Base-by-base conservation (phyloP, 1,140 invertebrate genomes). In the Drosophila yakuba region DNA sequence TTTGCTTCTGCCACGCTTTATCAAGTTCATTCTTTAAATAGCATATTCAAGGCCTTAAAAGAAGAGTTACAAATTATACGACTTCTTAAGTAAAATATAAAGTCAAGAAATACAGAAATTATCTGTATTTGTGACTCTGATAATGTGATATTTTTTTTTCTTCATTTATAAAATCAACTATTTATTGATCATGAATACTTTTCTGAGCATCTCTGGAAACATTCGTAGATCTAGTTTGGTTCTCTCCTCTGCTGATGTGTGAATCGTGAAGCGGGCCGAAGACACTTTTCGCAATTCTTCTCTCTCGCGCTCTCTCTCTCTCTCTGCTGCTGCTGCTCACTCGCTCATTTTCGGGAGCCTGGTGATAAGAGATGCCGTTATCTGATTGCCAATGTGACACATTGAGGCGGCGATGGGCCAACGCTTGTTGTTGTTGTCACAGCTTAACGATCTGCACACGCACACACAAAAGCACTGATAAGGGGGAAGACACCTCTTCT, bases 311-410 rank as follows among this genome's bases (percentile, higher is more conserved):
- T 10, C 17, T 32, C 25, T 8, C 11, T 1, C 25, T 64, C n/a
- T 41, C 11, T 23, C 28, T 25, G 47, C 45, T 45, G 32, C n/a
- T 14, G 23, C 35, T 23, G 25, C 32, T 35, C 39, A 10, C 12
- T 32, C 39, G 11, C 23, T 43, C 28, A 5, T 51, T 39, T n/a
- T 32, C 28, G 32, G 36, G 36, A 25, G 56, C 35, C 39, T 74
- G 51, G 25, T 73, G 73, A 82, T 78, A 79, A 81, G 45, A 39
- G 67, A 78, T 78, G 52, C 41, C 39, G 44, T 82, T 83, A 76
- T 76, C 74, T 73, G 60, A 72, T 78, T 66, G 62, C 44, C 63
- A 75, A 69, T 75, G 59, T 72, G 80, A 80, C 80, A 84, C 61
- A 76, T 73, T 81, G 38, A 59, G 77, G 64, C 63, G 76, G 64